Evolutionary conservation across 2,113 vertebrate species (phyloP).

Genomic region (Clarias magur): DNA sequence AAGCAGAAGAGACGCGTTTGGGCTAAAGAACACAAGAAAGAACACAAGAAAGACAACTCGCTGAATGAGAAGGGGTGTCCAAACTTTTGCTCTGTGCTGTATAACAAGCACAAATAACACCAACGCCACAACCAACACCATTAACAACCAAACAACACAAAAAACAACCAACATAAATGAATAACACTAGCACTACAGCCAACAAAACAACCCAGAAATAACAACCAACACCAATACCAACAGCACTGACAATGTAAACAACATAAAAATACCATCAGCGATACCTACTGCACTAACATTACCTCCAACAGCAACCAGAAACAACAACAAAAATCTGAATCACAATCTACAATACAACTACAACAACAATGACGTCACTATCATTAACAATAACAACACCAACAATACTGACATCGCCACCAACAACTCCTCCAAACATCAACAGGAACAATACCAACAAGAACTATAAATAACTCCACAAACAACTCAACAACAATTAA

Average conservation of each 20-base stretch:
- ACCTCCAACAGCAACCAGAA: neutral
- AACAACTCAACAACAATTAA: neutral
- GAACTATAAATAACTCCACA: neutral
- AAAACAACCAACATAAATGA: neutral
- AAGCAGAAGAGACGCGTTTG: too few relatives aligned
- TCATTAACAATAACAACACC: too few relatives aligned
- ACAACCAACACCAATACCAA: neutral
- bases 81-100: too few relatives aligned
- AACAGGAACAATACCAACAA: neutral
- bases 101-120: neutral
- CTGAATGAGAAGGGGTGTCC: too few relatives aligned
- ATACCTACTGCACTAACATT: too few relatives aligned
- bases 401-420: neutral
- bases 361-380: too few relatives aligned
- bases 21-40: too few relatives aligned
- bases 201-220: neutral
- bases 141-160: neutral
- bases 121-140: neutral
- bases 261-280: too few relatives aligned
- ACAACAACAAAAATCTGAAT: too few relatives aligned
- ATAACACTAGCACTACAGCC: neutral
- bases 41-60: too few relatives aligned
- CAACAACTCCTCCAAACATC: too few relatives aligned
- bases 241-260: neutral
- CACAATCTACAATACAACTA: too few relatives aligned